Conservation (phyloP, 2,797 vertebrate species). For the Micromesistius poutassou region DNA sequence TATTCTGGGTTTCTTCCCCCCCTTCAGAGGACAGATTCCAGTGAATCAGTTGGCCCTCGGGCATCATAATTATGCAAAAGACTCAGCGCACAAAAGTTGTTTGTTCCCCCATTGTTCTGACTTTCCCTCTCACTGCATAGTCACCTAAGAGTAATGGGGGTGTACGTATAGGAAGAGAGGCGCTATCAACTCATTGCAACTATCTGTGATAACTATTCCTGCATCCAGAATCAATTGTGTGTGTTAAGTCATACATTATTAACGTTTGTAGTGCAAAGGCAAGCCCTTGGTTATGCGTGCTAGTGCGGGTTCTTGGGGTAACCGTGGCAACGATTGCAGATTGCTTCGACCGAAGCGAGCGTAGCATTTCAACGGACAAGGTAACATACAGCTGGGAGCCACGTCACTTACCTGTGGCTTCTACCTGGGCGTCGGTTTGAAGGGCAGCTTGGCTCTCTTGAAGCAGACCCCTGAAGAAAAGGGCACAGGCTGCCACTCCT, state of each 20-base stretch:
- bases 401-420: constrained; percentile 59
- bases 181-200: constrained; percentile 40
- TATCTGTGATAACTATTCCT: neutral
- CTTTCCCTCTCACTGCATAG: constrained; percentile 65
- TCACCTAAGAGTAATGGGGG: constrained; percentile 60
- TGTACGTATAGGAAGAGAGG: constrained; percentile 50
- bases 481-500: constrained; percentile 55
- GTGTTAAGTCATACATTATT: neutral
- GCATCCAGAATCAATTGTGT: neutral
- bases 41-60: constrained; percentile 75
- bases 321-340: constrained; percentile 30
- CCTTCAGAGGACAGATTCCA: constrained; percentile 73
- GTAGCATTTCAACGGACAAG: constrained; percentile 34
- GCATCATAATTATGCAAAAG: constrained; percentile 78
- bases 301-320: constrained; percentile 12
- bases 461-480: constrained; percentile 55
- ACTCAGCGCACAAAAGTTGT: constrained; percentile 70
- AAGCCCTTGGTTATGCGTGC: neutral
- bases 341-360: constrained; percentile 20
- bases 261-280: neutral
- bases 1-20: constrained; percentile 74
- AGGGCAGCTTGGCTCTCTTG: constrained; percentile 55
- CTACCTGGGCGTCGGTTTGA: constrained; percentile 53
- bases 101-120: constrained; percentile 73
- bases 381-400: constrained; percentile 44